Evolutionary conservation across 2,888 invertebrate genomes (phyloP).

Genomic region (Leptinotarsa haldemani): DNA sequence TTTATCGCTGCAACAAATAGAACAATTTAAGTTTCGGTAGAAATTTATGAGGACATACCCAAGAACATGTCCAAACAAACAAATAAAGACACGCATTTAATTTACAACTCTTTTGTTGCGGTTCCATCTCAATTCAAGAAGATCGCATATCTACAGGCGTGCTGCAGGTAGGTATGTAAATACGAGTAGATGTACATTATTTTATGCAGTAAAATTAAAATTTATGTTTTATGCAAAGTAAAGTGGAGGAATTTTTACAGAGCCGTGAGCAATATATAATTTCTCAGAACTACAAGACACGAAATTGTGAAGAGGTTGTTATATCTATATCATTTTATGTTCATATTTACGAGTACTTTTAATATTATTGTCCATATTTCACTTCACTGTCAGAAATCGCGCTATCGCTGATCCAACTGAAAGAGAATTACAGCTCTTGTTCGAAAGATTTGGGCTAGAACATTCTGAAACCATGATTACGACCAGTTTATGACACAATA

Average conservation of each 20-base stretch:
- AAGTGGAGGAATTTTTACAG: constrained; percentile 4
- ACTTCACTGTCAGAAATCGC: too few relatives aligned
- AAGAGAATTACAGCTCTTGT: too few relatives aligned
- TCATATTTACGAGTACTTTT: neutral
- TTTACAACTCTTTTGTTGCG: constrained; percentile 18
- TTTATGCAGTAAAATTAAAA: constrained; percentile 21
- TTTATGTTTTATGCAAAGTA: constrained; percentile 19
- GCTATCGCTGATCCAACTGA: neutral
- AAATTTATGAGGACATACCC: constrained; percentile 24
- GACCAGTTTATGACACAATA: too few relatives aligned
- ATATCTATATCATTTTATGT: neutral
- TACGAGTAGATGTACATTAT: constrained; percentile 1
- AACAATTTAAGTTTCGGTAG: constrained; percentile 10
- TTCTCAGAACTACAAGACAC: neutral
- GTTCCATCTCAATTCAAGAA: constrained; percentile 19
- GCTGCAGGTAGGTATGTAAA: constrained; percentile 24
- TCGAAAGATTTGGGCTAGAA: too few relatives aligned
- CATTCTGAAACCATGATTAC: too few relatives aligned
- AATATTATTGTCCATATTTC: too few relatives aligned
- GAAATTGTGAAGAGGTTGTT: constrained; percentile 4
- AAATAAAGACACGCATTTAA: constrained; percentile 21
- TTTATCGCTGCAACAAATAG: constrained; percentile 16
- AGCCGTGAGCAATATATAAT: neutral
- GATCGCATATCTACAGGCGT: constrained; percentile 12
- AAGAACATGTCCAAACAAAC: constrained; percentile 20